Percentiles rank a stretch among this genome's conserved stretches.
These are phyloP conservation scores for Hypselothyrea guttata DNA, from an alignment of 2,888 invertebrate species.

Conservation along the genomic window DNA sequence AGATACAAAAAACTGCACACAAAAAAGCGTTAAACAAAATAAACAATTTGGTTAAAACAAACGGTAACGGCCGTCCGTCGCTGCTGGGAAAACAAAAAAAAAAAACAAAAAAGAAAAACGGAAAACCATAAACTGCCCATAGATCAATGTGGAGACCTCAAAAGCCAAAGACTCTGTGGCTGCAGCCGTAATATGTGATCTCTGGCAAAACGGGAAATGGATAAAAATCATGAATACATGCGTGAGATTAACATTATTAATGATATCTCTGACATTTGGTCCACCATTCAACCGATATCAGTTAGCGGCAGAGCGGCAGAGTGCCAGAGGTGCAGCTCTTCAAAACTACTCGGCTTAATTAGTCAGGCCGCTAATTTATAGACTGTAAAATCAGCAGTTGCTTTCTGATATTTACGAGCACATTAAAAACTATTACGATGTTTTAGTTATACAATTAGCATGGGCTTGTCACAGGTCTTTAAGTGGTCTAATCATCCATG, in stretches of 20 bases:
- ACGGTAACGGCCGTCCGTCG: slow-evolving; percentile 19
- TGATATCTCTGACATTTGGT: slow-evolving; percentile 41
- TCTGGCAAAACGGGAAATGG: slow-evolving; percentile 46
- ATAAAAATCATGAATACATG: slow-evolving; percentile 44
- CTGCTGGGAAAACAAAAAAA: slow-evolving; percentile 41
- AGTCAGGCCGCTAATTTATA: too few species aligned
- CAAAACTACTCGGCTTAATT: slow-evolving; percentile 17
- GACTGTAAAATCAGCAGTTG: neutral
- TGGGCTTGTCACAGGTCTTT: too few species aligned
- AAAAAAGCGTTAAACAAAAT: slow-evolving; percentile 43
- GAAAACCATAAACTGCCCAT: slow-evolving; percentile 28
- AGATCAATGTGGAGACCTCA: slow-evolving; percentile 32
- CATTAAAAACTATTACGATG: too few species aligned
- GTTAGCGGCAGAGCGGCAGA: slow-evolving; percentile 7
- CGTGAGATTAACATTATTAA: slow-evolving; percentile 51
- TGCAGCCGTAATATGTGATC: slow-evolving; percentile 41
- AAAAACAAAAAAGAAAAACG: slow-evolving; percentile 14
- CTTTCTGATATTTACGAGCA: neutral
- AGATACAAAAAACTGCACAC: slow-evolving; percentile 40
- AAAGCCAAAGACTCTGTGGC: slow-evolving; percentile 10
- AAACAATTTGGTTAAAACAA: slow-evolving; percentile 51
- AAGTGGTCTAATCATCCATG: too few species aligned
- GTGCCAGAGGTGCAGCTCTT: slow-evolving; percentile 2
- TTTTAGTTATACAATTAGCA: neutral
- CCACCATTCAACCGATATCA: slow-evolving; percentile 16